Evolutionary conservation across 1,140 invertebrate species (phyloP).

Genomic region (Colletes gigas): DNA sequence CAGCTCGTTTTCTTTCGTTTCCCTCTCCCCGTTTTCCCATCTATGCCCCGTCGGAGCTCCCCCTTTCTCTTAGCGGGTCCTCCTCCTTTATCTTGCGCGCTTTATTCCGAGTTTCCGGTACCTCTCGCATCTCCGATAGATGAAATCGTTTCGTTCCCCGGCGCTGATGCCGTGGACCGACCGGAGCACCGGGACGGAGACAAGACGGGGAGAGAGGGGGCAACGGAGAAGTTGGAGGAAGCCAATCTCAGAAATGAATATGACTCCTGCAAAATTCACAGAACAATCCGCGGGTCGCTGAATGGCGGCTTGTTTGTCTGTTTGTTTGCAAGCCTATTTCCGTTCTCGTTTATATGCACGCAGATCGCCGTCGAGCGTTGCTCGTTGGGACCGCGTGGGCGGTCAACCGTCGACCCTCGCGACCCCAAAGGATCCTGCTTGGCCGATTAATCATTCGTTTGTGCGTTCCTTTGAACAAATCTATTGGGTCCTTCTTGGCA

Average conservation of each 20-base stretch:
- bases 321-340: conserved; percentile 75
- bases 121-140: conserved; percentile 51
- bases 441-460: no score
- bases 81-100: conserved; percentile 42
- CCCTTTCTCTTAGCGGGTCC: conserved; percentile 10
- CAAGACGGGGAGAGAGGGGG: not conserved
- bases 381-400: conserved; percentile 33
- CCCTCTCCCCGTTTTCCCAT: not conserved
- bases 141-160: conserved; percentile 52
- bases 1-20: conserved; percentile 37
- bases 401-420: not conserved
- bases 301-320: conserved; percentile 70
- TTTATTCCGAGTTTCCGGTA: conserved; percentile 34
- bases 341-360: conserved; percentile 75
- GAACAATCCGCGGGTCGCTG: conserved; percentile 66
- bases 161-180: conserved; percentile 29
- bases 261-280: conserved; percentile 76
- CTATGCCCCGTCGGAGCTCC: conserved; percentile 18
- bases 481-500: no score
- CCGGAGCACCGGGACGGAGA: not conserved
- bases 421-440: not conserved
- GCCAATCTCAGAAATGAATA: conserved; percentile 78
- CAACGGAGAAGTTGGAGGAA: conserved; percentile 65
- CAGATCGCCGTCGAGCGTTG: conserved; percentile 44
- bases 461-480: no score